Evolutionary conservation across 2,888 invertebrate species (phyloP).

Genomic region (Coelopa pilipes): DNA sequence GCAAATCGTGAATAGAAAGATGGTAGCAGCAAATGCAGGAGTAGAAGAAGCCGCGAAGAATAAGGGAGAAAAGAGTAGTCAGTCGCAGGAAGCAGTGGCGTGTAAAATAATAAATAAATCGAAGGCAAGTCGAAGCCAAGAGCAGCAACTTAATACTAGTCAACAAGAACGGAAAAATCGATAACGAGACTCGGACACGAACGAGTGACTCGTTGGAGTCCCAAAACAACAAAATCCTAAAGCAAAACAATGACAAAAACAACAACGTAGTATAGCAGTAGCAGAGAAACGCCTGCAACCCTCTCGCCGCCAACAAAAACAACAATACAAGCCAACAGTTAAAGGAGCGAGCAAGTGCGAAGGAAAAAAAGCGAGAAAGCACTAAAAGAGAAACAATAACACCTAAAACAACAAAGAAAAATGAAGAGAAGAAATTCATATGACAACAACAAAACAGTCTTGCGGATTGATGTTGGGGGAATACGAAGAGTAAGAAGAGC

Average conservation of each 20-base stretch:
- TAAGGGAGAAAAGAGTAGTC: no score
- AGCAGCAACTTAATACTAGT: background rate
- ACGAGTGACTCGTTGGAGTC: background rate
- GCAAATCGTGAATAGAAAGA: constrained; percentile 5
- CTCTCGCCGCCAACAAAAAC: no score
- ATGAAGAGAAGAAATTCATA: background rate
- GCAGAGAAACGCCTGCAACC: background rate
- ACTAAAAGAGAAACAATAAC: background rate
- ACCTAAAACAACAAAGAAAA: background rate
- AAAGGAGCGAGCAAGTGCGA: background rate
- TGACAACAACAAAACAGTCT: background rate
- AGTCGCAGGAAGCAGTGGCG: no score
- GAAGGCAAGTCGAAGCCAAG: no score
- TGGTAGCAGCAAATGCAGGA: background rate
- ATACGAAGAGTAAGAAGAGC: background rate
- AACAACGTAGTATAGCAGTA: background rate
- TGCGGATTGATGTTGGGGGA: background rate
- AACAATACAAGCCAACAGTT: no score
- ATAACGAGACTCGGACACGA: constrained; percentile 4
- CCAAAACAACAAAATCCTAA: background rate
- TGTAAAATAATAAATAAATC: no score
- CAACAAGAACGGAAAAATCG: constrained; percentile 16
- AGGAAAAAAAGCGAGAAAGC: background rate
- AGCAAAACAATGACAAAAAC: background rate
- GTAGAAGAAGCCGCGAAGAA: background rate